Conservation (phyloP, 2,888 invertebrate species). For the Eurois occulta region DNA sequence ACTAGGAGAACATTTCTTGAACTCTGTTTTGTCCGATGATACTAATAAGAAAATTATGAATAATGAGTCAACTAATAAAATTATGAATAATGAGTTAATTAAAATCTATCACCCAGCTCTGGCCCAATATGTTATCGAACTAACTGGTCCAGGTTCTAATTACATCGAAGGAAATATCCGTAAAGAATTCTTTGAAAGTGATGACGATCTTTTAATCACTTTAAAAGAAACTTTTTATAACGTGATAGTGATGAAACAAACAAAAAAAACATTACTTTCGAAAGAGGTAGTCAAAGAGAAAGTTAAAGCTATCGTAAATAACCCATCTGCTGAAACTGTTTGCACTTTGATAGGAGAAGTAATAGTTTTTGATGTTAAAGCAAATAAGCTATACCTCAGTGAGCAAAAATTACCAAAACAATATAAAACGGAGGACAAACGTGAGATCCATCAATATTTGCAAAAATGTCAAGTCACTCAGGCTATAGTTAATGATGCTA, state of each 20-base stretch:
- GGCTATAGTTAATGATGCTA: conserved; percentile 63
- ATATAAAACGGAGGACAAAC: conserved; percentile 53
- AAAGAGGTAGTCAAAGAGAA: conserved; percentile 57
- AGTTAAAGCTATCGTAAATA: conserved; percentile 53
- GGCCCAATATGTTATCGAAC: conserved; percentile 66
- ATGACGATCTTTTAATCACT: conserved; percentile 55
- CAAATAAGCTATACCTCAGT: conserved; percentile 55
- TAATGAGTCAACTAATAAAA: conserved; percentile 67
- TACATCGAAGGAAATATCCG: conserved; percentile 64
- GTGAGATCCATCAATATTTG: conserved; percentile 57
- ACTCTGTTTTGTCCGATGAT: conserved; percentile 65
- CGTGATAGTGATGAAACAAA: conserved; percentile 61
- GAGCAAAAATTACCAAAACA: conserved; percentile 59
- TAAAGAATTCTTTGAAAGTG: conserved; percentile 66
- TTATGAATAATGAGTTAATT: conserved; percentile 68
- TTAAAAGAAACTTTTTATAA: conserved; percentile 66
- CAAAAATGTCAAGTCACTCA: conserved; percentile 60
- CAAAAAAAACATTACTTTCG: conserved; percentile 52
- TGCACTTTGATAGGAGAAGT: conserved; percentile 69
- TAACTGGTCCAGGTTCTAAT: conserved; percentile 29
- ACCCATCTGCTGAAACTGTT: conserved; percentile 62
- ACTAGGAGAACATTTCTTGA: conserved; percentile 67
- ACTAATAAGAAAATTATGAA: conserved; percentile 64
- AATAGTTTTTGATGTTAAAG: conserved; percentile 56
- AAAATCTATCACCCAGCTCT: conserved; percentile 72